Evolutionary conservation across 2,888 invertebrate species (phyloP), one percentile per base, ranked within the genome.

Genomic region (Drosophila nr. fundita): DNA sequence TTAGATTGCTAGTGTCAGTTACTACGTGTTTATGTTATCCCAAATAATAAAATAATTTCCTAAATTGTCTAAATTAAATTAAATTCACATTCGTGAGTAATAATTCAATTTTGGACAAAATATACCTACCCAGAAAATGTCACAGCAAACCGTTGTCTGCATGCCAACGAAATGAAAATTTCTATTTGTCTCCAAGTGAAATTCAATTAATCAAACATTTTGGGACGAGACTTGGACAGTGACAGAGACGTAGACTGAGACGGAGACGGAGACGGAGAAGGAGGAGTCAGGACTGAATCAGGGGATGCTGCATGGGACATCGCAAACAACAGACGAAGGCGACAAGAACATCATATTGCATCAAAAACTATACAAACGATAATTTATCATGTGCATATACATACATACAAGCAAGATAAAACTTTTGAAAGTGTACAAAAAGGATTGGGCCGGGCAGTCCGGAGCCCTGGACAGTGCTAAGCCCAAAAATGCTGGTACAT

Each of bases 151-250:
- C 53, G 89, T 74, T 75, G 70, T 60, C 73, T 70, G 61, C 62
- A 52, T 15, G 53, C 54, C 60, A 74, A 55, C 57, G 40, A 80
- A 81, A 81, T 87, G 79, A 68, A 84, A 82, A 70, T 81, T 87
- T 87, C 74, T 84, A 79, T 84, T 89, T 88, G 86, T 76, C 73
- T 71, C 72, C 30, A 68, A 68, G 66, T 65, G 71, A 90, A 88
- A 83, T 88, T 83, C 79, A 88, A 87, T 90, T 90, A 90, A 87
- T 87, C 89, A 87, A 77, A 73, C 75, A 84, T 73, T 55, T 57
- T 74, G 59, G 78, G 69, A 73, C 65, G 68, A 73, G 66, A 36
- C 40, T 42, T 52, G 42, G 49, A 11, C 52, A 29, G 45, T 24
- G 60, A n/a, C n/a, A 42, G 29, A 36, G 50, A 11, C 48, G 62